These are phyloP conservation scores for Cybosia mesomella DNA, from an alignment of 2,888 invertebrate species.

Conservation along the genomic window DNA sequence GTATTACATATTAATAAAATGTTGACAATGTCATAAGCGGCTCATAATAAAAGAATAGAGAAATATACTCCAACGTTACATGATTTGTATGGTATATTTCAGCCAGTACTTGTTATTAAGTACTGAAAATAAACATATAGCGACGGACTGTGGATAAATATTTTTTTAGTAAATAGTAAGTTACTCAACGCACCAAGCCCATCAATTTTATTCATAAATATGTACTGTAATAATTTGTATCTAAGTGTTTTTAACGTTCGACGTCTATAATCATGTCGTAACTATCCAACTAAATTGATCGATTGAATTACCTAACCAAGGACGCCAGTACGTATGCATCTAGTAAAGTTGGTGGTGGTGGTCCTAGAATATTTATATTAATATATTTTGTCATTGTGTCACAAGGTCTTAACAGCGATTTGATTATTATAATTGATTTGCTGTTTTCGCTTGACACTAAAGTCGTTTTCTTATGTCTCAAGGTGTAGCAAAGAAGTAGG, in stretches of 20 bases:
- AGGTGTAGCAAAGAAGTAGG: neutral
- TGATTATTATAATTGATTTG: slow-evolving; percentile 3
- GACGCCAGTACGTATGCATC: slow-evolving; percentile 16
- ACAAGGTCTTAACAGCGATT: neutral
- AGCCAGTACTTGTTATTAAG: neutral
- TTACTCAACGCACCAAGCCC: slow-evolving; percentile 18
- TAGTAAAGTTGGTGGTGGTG: neutral
- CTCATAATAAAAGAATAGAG: neutral
- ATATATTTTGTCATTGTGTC: slow-evolving; percentile 3
- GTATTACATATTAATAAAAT: neutral
- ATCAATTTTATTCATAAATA: slow-evolving; percentile 20
- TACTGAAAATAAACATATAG: neutral
- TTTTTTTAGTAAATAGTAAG: slow-evolving; percentile 23
- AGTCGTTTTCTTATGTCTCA: neutral
- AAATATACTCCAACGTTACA: neutral
- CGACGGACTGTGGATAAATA: neutral
- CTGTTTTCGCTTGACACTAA: neutral
- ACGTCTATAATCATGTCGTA: slow-evolving; percentile 38
- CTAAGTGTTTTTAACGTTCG: slow-evolving; percentile 21
- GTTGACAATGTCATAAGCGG: neutral
- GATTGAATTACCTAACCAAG: slow-evolving; percentile 45
- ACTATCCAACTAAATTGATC: slow-evolving; percentile 47
- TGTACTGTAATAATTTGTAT: slow-evolving; percentile 23
- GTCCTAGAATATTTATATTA: too few species aligned
- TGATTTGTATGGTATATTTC: neutral